Conservation (phyloP, 2,888 invertebrate genomes). For the Ophion costatus region DNA sequence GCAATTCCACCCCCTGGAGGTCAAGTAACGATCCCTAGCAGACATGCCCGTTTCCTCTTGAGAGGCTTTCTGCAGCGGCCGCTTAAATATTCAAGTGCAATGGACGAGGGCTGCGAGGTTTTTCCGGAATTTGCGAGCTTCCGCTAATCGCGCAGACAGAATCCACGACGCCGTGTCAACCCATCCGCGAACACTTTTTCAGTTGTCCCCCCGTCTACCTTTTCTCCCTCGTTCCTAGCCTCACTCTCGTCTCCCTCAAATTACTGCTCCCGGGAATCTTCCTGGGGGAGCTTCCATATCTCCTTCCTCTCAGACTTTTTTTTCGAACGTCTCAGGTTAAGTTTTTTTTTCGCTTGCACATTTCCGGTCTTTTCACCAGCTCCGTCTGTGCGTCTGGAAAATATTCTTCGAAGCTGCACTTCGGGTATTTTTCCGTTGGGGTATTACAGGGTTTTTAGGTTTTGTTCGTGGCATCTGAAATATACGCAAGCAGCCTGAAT, state of each 20-base stretch:
- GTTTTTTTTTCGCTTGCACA: neutral
- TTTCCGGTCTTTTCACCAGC: neutral
- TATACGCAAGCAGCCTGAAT: neutral
- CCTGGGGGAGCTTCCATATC: conserved; percentile 37
- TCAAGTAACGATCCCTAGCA: neutral
- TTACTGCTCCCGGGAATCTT: conserved; percentile 58
- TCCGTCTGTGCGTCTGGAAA: neutral
- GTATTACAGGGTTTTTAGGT: neutral
- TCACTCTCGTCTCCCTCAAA: conserved; percentile 51
- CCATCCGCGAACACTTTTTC: conserved; percentile 44
- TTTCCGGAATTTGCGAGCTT: conserved; percentile 39
- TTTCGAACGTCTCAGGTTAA: neutral
- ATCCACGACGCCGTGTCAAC: conserved; percentile 36
- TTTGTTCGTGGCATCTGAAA: conserved; percentile 13
- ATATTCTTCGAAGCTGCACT: conserved; percentile 1
- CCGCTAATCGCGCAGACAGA: conserved; percentile 40
- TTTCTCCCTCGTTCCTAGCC: neutral
- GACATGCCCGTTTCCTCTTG: conserved; percentile 31
- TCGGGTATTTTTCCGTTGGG: neutral
- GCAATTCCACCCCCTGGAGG: neutral
- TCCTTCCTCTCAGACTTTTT: conserved; percentile 29
- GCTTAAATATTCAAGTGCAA: conserved; percentile 60
- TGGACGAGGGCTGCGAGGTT: conserved; percentile 21
- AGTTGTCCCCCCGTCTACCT: conserved; percentile 5
- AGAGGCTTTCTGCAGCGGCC: conserved; percentile 34